phyloP scores from a whole-genome alignment of 92 coral and sea anemone species.

The Phenganax marumi region DNA sequence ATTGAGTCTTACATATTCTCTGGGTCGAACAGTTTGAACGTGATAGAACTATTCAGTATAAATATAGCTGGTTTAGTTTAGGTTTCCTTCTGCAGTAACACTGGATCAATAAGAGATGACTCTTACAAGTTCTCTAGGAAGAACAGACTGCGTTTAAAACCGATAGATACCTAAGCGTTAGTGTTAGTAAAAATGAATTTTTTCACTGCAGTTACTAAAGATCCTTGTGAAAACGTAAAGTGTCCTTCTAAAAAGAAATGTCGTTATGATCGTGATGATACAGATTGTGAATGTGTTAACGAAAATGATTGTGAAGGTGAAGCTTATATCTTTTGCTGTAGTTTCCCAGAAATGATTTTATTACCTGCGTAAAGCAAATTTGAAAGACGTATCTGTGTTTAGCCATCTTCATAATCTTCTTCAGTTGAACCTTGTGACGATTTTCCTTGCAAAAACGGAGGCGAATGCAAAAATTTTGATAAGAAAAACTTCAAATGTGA shows the following conservation, averaged over 20 bases:
- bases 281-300: not conserved
- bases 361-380: not conserved
- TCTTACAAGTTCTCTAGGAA: too few species aligned
- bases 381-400: not conserved
- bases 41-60: too few species aligned
- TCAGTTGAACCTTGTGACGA: slow-evolving; percentile 10
- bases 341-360: not conserved
- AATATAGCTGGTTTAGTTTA: too few species aligned
- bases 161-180: too few species aligned
- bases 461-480: not conserved
- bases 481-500: not conserved
- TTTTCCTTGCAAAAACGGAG: slow-evolving; percentile 6
- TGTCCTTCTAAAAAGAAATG: not conserved
- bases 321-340: not conserved
- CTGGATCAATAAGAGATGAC: too few species aligned
- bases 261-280: not conserved
- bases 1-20: too few species aligned
- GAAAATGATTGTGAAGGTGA: slow-evolving; percentile 14
- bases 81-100: too few species aligned
- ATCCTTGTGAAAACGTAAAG: slow-evolving; percentile 7
- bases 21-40: too few species aligned
- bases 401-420: not conserved
- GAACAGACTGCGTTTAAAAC: too few species aligned
- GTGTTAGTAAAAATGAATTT: not conserved
- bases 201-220: not conserved